These are phyloP conservation scores for Lathronympha strigana DNA, from an alignment of 2,888 invertebrate genomes.

Conservation along the genomic window DNA sequence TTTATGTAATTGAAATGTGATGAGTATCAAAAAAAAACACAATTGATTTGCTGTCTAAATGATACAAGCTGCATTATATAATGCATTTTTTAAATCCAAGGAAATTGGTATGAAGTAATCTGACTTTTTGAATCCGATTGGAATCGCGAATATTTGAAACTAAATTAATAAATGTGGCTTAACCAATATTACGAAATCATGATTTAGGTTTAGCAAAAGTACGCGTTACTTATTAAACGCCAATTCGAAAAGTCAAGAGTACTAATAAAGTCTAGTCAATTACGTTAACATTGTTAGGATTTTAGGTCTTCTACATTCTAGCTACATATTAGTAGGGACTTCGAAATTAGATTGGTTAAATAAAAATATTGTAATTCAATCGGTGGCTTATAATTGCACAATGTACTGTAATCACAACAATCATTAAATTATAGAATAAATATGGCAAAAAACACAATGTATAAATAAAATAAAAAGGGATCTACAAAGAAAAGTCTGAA, in stretches of 20 bases:
- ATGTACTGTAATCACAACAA: no score
- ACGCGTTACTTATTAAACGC: neutral
- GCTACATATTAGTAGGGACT: conserved; percentile 5
- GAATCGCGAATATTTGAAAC: neutral
- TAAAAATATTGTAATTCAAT: neutral
- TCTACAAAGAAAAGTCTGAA: neutral
- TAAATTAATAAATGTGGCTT: neutral
- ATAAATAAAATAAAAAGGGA: no score
- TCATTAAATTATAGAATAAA: no score
- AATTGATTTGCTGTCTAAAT: neutral
- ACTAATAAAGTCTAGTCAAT: neutral
- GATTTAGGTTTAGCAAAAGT: no score
- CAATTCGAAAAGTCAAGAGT: neutral
- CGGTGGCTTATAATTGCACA: conserved; percentile 3
- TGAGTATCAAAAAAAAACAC: neutral
- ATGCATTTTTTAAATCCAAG: neutral
- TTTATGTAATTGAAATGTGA: no score
- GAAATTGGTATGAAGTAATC: no score
- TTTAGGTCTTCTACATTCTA: neutral
- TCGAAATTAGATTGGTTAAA: conserved; percentile 5
- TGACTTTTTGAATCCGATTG: neutral
- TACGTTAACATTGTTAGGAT: neutral
- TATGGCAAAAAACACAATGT: no score
- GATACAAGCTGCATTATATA: conserved; percentile 1
- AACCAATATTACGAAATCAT: no score